Evolutionary conservation across 2,797 vertebrate species (phyloP), one percentile per base, ranked within the genome.

Genomic region (Coregonus ussuriensis): DNA sequence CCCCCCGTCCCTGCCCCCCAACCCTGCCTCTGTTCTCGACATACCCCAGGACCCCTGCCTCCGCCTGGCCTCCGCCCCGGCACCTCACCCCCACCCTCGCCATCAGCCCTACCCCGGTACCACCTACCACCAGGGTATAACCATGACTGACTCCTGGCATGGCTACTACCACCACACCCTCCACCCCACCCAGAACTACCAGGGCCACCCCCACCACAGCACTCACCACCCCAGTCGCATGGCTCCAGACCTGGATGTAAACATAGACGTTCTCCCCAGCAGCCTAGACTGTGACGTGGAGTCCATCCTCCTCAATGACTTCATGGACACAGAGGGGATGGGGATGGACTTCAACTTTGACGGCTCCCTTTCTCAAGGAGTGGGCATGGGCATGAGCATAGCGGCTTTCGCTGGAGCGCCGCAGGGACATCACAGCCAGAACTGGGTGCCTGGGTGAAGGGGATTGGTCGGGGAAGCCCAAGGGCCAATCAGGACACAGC

Each of bases 311-410:
- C 96, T 97, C 87, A 97, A 94, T 86, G 98, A 99, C 94, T 96
- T 98, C 85, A 97, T 98, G 96, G 96, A 97, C 89, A 96, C 96
- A 3, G 97, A 98, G 84, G 95, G 94, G 89, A 93, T 97, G 85
- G 95, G 94, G 89, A 93, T 98, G 93, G 97, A 97, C 93, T 98
- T 98, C 94, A 97, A 97, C 92, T 98, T 98, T 93, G 97, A 98
- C 79, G 92, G 93, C 66, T 96, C 97, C 86, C 94, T 98, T 90
- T 98, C 98, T 90, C 97, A 97, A 86, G 96, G 97, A 84, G 95
- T 98, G 90, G 96, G 97, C 90, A 95, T 98, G 93, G 96, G 96
- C 86, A 95, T 98, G 95, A 96, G 95, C 56, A 95, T 97, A 94
- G 96, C 97, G 91, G 94, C 96, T 54, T 97, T 93, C 91, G 95